These are phyloP conservation scores for Paguma larvata DNA, from an alignment of 2,797 vertebrate species.

Conservation along the genomic window DNA sequence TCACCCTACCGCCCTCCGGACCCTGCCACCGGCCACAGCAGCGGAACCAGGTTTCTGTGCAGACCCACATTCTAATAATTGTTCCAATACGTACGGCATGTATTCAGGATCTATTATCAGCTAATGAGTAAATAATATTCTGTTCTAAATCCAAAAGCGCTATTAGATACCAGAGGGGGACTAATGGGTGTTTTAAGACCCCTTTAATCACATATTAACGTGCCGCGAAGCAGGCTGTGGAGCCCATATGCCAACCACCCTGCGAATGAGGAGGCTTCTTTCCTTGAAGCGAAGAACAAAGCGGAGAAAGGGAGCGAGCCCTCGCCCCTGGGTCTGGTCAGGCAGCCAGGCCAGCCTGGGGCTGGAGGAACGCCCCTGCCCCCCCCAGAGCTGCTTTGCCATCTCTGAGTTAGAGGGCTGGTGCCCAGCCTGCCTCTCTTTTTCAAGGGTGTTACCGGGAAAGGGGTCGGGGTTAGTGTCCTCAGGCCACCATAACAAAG, in stretches of 20 bases:
- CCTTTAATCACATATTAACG: conserved; percentile 82
- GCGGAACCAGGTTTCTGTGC: not conserved
- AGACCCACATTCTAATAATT: conserved; percentile 4
- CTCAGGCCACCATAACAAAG: not conserved
- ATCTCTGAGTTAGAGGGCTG: not conserved
- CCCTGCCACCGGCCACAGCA: not conserved
- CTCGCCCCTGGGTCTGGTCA: not conserved
- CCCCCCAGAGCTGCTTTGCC: not conserved
- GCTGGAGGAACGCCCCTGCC: not conserved
- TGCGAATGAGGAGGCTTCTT: not conserved
- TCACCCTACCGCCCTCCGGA: not conserved
- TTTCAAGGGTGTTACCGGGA: not conserved
- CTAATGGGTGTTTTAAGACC: conserved; percentile 82
- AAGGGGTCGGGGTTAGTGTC: not conserved
- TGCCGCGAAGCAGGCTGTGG: conserved; percentile 35
- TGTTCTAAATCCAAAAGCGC: conserved; percentile 80
- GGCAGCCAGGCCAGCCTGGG: not conserved
- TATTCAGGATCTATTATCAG: conserved; percentile 71
- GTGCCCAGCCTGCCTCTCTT: not conserved
- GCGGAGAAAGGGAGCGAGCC: not conserved
- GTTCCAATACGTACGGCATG: not conserved
- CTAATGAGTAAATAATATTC: conserved; percentile 85
- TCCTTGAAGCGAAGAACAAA: conserved; percentile 14
- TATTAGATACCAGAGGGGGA: conserved; percentile 81
- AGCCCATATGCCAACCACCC: conserved; percentile 67